Evolutionary conservation across 2,888 invertebrate genomes (phyloP), one percentile per base, ranked within the genome.

Genomic region (Cosmia trapezina): DNA sequence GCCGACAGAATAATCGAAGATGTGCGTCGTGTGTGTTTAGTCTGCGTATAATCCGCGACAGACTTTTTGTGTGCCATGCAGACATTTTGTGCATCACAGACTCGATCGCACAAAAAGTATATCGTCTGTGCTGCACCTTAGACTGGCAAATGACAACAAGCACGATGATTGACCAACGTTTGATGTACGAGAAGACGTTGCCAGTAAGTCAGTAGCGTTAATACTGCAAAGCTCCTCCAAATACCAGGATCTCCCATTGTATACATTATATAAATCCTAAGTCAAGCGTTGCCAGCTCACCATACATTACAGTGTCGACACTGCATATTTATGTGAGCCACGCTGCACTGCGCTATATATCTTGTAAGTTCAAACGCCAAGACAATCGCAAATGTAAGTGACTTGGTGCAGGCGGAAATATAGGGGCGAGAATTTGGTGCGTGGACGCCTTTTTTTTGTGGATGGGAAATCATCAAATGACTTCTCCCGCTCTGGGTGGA

Each of bases 341-440:
- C 70, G 64, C 61, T 73, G 69, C 70, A 56, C 47, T 22, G 14
- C 2, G 57, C 81, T 54, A 70, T 81, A 81, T 80, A 87, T 86
- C 84, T 88, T 78, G 72, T 60, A 73, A 81, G 85, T 84, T 85
- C 78, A 83, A 83, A 81, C 80, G 73, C 75, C 73, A 73, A 87
- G 88, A 88, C 88, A 83, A 87, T 86, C 70, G 63, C 84, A 78
- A 81, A 84, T 88, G 86, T 73, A 77, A 87, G 80, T 84, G 83
- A 86, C 85, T 87, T 79, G 69, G 62, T 75, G 73, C 66, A 66
- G 22, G 4, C 33, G 57, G 12, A 74, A 78, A 83, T 66, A 80
- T 70, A 84, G 73, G 73, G 68, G 37, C 0, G 0, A 2, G 1
- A 33, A 43, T 59, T 77, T 11, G 12, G 57, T 37, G 17, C 49